Conservation (phyloP, 2,797 vertebrate species). For the Paedocypris micromegethes region DNA sequence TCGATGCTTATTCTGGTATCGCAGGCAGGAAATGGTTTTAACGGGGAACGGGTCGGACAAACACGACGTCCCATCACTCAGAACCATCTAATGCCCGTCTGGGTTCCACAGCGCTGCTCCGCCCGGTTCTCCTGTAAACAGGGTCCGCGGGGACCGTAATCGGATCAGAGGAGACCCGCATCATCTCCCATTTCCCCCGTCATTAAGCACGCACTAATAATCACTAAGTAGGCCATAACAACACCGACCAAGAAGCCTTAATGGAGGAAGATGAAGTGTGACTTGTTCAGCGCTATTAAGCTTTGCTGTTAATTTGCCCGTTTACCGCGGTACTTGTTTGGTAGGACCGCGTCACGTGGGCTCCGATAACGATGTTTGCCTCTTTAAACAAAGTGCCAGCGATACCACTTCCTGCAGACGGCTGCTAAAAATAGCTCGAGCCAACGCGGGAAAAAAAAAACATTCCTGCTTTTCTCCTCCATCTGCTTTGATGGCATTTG, state of each 20-base stretch:
- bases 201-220: slow-evolving; percentile 42
- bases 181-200: slow-evolving; percentile 39
- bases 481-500: slow-evolving; percentile 39
- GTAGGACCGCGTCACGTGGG: slow-evolving; percentile 29
- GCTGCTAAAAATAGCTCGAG: slow-evolving; percentile 39
- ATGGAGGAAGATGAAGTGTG: slow-evolving; percentile 47
- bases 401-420: slow-evolving; percentile 13
- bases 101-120: slow-evolving; percentile 13
- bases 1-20: slow-evolving; percentile 52
- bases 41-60: slow-evolving; percentile 38
- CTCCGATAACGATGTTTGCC: slow-evolving; percentile 35
- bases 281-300: slow-evolving; percentile 42
- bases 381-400: slow-evolving; percentile 33
- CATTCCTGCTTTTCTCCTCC: slow-evolving; percentile 7
- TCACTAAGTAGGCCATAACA: slow-evolving; percentile 37
- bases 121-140: slow-evolving; percentile 31
- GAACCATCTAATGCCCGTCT: slow-evolving; percentile 6
- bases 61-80: slow-evolving; percentile 41
- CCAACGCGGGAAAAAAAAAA: slow-evolving; percentile 20
- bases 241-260: slow-evolving; percentile 38
- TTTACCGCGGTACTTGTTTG: slow-evolving; percentile 36
- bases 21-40: slow-evolving; percentile 54
- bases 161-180: slow-evolving; percentile 33
- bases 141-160: slow-evolving; percentile 26
- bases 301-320: slow-evolving; percentile 35